Percentiles rank a stretch among this genome's conserved stretches.
phyloP scores from a whole-genome alignment of 1,140 invertebrate species.

The Drosophila hydei region DNA sequence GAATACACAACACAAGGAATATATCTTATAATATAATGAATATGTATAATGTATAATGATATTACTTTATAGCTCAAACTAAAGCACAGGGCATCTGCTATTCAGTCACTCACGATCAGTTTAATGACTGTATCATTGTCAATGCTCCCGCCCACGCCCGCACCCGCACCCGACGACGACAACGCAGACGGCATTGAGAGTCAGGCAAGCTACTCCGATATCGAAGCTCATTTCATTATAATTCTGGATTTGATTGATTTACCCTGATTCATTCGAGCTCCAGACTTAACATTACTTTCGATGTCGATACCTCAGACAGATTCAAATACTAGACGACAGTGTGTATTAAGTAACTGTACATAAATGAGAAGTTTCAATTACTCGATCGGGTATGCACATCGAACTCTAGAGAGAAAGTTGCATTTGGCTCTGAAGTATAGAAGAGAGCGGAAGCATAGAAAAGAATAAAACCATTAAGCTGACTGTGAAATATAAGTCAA shows the following conservation, averaged over 20 bases:
- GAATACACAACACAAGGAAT: no score
- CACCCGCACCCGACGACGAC: conserved; percentile 35
- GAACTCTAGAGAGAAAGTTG: neutral
- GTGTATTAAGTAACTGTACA: conserved; percentile 4
- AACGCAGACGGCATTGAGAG: conserved; percentile 17
- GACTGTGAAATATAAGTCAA: neutral
- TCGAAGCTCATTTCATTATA: conserved; percentile 39
- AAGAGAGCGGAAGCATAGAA: neutral
- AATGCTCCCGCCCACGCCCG: conserved; percentile 28
- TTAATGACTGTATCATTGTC: conserved; percentile 18
- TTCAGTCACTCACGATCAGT: neutral
- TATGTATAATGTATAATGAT: no score
- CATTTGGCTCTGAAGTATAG: neutral
- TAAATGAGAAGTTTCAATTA: conserved; percentile 4
- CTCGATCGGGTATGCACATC: neutral
- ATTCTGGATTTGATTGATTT: conserved; percentile 36
- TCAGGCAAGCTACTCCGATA: conserved; percentile 42
- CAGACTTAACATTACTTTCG: neutral
- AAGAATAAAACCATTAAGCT: neutral
- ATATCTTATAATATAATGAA: no score
- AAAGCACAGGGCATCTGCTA: neutral
- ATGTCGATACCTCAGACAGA: neutral
- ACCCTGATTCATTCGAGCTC: conserved; percentile 24
- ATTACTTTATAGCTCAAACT: no score
- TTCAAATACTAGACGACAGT: neutral